Percentiles rank a stretch among this genome's conserved stretches.
phyloP scores from a whole-genome alignment of 2,888 invertebrate genomes.

The Acrobasis suavella region DNA sequence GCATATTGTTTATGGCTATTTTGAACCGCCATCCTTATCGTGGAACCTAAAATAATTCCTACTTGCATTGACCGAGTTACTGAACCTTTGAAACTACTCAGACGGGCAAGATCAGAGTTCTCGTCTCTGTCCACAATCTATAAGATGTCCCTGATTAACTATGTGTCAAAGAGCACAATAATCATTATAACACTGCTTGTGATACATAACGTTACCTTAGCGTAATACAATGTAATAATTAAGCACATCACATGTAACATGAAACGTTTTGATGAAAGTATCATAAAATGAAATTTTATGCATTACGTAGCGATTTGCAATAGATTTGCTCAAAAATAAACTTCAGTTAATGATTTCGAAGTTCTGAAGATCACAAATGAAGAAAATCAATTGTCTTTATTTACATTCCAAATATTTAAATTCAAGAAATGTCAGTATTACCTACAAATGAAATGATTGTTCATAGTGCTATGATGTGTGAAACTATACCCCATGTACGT shows the following conservation, averaged over 20 bases:
- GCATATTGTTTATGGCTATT: no score
- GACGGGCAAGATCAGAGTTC: neutral
- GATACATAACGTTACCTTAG: constrained; percentile 53
- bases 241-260: neutral
- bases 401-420: constrained; percentile 27
- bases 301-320: constrained; percentile 4
- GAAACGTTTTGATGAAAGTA: neutral
- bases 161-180: constrained; percentile 35
- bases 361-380: constrained; percentile 23
- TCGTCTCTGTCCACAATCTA: neutral
- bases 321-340: constrained; percentile 30
- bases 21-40: no score
- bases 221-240: constrained; percentile 36
- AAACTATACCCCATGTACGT: constrained; percentile 35
- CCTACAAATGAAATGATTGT: constrained; percentile 54
- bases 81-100: neutral
- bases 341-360: constrained; percentile 22
- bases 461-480: constrained; percentile 45
- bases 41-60: neutral
- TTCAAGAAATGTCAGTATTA: constrained; percentile 62
- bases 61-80: constrained; percentile 6
- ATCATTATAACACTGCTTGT: constrained; percentile 45
- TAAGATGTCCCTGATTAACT: constrained; percentile 34
- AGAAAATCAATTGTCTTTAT: neutral
- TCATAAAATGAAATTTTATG: neutral